Percentiles rank a stretch among this genome's conserved stretches.
These are phyloP conservation scores for Heliconius aoede DNA, from an alignment of 2,888 invertebrate genomes.

Conservation along the genomic window DNA sequence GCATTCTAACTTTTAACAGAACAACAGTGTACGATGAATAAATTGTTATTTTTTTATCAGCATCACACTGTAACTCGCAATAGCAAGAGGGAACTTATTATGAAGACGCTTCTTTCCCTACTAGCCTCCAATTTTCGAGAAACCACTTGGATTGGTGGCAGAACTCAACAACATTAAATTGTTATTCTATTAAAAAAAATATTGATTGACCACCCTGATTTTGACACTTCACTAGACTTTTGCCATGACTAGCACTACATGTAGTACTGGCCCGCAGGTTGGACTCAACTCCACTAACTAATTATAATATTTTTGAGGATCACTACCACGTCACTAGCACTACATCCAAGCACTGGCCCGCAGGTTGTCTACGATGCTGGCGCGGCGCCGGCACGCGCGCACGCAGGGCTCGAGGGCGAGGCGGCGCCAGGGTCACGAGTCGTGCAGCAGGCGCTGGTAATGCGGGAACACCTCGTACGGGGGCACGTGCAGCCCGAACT, in stretches of 20 bases:
- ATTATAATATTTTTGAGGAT: too few relatives aligned
- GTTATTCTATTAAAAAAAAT: too few relatives aligned
- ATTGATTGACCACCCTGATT: neutral
- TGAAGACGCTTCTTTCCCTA: neutral
- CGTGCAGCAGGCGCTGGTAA: slow-evolving; percentile 96
- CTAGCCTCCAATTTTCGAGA: neutral
- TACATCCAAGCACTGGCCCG: slow-evolving; percentile 64
- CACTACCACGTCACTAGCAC: neutral
- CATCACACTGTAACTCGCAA: too few relatives aligned
- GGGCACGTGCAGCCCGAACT: slow-evolving; percentile 96
- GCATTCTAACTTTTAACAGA: neutral
- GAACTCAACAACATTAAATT: neutral
- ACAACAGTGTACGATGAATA: neutral
- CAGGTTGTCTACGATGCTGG: slow-evolving; percentile 70
- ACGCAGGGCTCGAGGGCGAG: slow-evolving; percentile 54
- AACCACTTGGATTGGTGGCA: neutral
- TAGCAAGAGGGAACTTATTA: neutral
- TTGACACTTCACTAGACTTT: neutral
- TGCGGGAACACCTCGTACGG: slow-evolving; percentile 96
- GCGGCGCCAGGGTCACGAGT: slow-evolving; percentile 88
- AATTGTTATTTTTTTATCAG: neutral
- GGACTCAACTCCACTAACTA: too few relatives aligned
- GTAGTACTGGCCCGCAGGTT: slow-evolving; percentile 62
- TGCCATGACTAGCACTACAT: slow-evolving; percentile 50
- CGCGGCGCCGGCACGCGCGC: slow-evolving; percentile 56